Evolutionary conservation across 2,888 invertebrate species (phyloP), one percentile per base, ranked within the genome.

Genomic region (Chelonus formosanus): DNA sequence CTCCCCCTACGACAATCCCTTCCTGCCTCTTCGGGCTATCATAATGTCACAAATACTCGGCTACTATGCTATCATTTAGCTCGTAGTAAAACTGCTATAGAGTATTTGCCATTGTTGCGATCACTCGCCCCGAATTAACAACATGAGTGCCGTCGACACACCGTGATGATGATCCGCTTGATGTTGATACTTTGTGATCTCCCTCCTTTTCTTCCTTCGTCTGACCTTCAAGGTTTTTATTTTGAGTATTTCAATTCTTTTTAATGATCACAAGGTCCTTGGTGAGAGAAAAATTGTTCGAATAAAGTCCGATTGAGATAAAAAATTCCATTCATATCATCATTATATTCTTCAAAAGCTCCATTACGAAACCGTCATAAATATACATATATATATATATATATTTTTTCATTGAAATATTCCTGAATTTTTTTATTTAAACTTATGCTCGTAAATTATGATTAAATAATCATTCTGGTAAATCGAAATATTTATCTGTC

Each of bases 11-110:
- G 56, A 66, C 56, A 50, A 81, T 79, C 80, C 79, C 81, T 80
- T 80, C 82, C 82, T 81, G 82, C 78, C 80, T 73, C 73, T 71
- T 74, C 70, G 74, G 75, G 71, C 77, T 77, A 80, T 81, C 80
- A 78, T 78, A 74, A 71, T 76, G 75, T 69, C 75, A 75, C 77
- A 75, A 75, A 75, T 75, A 69, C 65, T 62, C 54, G 45, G 56
- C 48, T 40, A 66, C 48, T 31, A 4, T 40, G 32, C 50, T 54
- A 63, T 8, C 35, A 50, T 65, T 58, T 34, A 54, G 43, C 48
- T 31, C 40, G 60, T 60, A 64, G 44, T 36, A 35, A 43, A 32
- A 7, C 1, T 43, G 35, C 45, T 36, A 47, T 53, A 44, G 40
- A 36, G 20, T 45, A 31, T 20, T 67, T 44, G 45, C 36, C 56